Conservation (phyloP, 1,140 invertebrate genomes). For the Drosophila sproati region DNA sequence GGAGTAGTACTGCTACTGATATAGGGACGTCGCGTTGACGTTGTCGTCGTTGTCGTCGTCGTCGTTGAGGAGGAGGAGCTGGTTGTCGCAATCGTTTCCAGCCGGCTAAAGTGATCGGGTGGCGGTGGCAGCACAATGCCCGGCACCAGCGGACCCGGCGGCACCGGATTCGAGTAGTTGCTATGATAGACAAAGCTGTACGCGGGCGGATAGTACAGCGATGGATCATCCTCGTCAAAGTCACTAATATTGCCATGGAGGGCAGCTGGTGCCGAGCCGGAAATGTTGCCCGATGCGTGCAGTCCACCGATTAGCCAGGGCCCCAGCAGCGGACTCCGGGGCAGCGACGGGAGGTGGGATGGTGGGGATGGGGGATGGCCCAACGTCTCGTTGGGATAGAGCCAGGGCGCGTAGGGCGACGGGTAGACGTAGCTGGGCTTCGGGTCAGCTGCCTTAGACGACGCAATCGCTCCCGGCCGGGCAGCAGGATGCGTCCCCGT, state of each 20-base stretch:
- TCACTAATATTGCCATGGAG: conserved; percentile 81
- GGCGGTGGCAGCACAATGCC: conserved; percentile 94
- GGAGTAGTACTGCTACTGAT: conserved; percentile 21
- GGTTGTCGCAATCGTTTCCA: conserved; percentile 37
- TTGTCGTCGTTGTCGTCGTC: conserved; percentile 39
- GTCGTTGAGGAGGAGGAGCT: conserved; percentile 27
- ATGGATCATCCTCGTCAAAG: conserved; percentile 94
- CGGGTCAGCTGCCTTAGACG: conserved; percentile 56
- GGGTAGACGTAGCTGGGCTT: conserved; percentile 75
- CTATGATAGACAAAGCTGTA: conserved; percentile 93
- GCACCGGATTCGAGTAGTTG: conserved; percentile 91
- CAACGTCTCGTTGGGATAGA: conserved; percentile 75
- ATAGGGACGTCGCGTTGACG: conserved; percentile 74
- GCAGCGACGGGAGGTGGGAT: conserved; percentile 39
- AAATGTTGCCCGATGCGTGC: conserved; percentile 61
- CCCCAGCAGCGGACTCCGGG: conserved; percentile 83
- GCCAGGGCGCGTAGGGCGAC: conserved; percentile 74
- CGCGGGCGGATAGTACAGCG: conserved; percentile 94
- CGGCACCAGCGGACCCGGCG: conserved; percentile 93
- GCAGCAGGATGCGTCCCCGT: conserved; percentile 70
- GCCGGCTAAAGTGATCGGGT: conserved; percentile 91
- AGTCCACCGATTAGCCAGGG: conserved; percentile 74
- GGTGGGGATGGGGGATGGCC: conserved; percentile 22
- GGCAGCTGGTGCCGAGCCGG: background rate
- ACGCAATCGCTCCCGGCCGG: conserved; percentile 78